These are phyloP conservation scores for Euura saliciscinereae DNA, from an alignment of 1,140 invertebrate genomes.

Conservation along the genomic window DNA sequence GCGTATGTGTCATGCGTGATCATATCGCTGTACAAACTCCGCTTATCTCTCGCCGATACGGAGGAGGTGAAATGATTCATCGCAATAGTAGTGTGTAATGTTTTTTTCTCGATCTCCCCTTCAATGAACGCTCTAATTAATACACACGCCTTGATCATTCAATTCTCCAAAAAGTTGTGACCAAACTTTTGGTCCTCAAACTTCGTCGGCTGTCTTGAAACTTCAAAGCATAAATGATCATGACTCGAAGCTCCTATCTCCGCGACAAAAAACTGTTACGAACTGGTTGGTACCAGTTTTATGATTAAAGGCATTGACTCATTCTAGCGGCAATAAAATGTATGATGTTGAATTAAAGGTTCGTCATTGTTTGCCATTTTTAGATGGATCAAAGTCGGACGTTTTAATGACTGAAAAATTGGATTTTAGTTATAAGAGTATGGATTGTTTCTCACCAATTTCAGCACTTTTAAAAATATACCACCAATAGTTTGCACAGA, in stretches of 20 bases:
- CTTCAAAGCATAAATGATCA: not conserved
- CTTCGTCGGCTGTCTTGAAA: not conserved
- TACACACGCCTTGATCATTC: too few relatives aligned
- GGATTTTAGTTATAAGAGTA: too few relatives aligned
- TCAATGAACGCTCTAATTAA: too few relatives aligned
- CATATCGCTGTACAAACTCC: slow-evolving; percentile 31
- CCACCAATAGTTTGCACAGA: slow-evolving; percentile 77
- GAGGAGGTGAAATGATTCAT: slow-evolving; percentile 26
- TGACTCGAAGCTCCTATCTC: not conserved
- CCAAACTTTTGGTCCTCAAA: not conserved
- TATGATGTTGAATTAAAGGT: too few relatives aligned
- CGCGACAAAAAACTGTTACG: not conserved
- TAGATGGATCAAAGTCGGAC: not conserved
- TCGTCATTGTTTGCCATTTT: not conserved
- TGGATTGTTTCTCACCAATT: slow-evolving; percentile 70
- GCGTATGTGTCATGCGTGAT: slow-evolving; percentile 21
- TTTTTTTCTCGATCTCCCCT: not conserved
- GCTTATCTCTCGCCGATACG: slow-evolving; percentile 31
- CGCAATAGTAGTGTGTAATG: not conserved
- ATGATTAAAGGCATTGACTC: slow-evolving; percentile 27
- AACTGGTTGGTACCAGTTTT: slow-evolving; percentile 9
- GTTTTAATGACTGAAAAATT: not conserved
- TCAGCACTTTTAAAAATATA: slow-evolving; percentile 77
- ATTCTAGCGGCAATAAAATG: not conserved
- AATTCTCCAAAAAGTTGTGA: too few relatives aligned